Evolutionary conservation across 2,113 vertebrate genomes (phyloP).

Genomic region (Carlito syrichta): DNA sequence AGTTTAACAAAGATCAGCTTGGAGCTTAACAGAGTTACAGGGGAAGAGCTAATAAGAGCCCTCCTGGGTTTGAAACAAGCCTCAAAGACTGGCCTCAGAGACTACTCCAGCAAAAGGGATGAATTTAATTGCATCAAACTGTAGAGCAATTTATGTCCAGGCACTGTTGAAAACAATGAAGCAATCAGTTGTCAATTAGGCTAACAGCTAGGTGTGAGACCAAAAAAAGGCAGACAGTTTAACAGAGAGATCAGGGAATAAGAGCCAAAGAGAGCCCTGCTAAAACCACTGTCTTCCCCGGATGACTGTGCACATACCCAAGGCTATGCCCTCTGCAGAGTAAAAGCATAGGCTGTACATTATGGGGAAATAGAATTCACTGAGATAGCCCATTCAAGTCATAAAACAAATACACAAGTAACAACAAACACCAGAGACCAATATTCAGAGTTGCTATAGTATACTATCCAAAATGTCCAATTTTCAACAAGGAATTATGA

Average conservation of each 20-base stretch:
- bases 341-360: not conserved
- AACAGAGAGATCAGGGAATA: not conserved
- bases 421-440: not conserved
- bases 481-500: not conserved
- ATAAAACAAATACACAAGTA: not conserved
- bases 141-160: not conserved
- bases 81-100: not conserved
- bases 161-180: not conserved
- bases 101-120: not conserved
- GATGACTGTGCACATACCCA: not conserved
- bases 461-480: not conserved
- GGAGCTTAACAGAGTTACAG: not conserved
- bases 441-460: not conserved
- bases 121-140: not conserved
- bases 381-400: not conserved
- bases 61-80: not conserved
- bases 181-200: not conserved
- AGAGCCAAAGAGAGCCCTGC: not conserved
- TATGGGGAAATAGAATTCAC: not conserved
- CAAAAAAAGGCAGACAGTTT: not conserved
- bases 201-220: not conserved
- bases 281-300: not conserved
- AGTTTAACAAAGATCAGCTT: not conserved
- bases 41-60: not conserved
- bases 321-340: not conserved